Conservation (phyloP, 2,797 vertebrate species). For the Phalloptychus januarius region DNA sequence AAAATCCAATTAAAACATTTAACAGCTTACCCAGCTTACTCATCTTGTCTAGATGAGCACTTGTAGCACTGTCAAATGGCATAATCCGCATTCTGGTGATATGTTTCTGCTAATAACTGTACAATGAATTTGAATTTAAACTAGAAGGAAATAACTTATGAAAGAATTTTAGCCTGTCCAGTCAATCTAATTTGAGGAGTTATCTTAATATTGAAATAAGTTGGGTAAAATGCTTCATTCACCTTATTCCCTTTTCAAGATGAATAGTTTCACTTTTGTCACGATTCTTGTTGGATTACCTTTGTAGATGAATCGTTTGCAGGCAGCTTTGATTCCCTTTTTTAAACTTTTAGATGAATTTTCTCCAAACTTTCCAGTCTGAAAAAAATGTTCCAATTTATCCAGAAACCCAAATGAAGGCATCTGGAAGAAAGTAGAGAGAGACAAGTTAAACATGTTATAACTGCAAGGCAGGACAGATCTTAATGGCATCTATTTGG, state of each 20-base stretch:
- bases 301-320: slow-evolving; percentile 61
- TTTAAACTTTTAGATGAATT: slow-evolving; percentile 31
- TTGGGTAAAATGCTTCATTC: neutral
- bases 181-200: neutral
- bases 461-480: neutral
- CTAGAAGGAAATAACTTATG: neutral
- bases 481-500: neutral
- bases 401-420: slow-evolving; percentile 54
- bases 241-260: neutral
- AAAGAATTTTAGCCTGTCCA: neutral
- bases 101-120: neutral
- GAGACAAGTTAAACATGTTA: neutral
- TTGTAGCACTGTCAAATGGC: too few relatives aligned
- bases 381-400: neutral
- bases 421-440: slow-evolving; percentile 47
- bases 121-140: neutral
- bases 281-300: slow-evolving; percentile 25
- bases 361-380: slow-evolving; percentile 38
- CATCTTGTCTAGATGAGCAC: too few relatives aligned
- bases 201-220: neutral
- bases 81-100: neutral
- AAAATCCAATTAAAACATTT: neutral
- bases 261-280: neutral
- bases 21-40: too few relatives aligned
- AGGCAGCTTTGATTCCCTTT: slow-evolving; percentile 36